These are phyloP conservation scores for Aurelia aurita DNA, from an alignment of 30 jellyfish, hydroid and myxozoan genomes.

Conservation along the genomic window DNA sequence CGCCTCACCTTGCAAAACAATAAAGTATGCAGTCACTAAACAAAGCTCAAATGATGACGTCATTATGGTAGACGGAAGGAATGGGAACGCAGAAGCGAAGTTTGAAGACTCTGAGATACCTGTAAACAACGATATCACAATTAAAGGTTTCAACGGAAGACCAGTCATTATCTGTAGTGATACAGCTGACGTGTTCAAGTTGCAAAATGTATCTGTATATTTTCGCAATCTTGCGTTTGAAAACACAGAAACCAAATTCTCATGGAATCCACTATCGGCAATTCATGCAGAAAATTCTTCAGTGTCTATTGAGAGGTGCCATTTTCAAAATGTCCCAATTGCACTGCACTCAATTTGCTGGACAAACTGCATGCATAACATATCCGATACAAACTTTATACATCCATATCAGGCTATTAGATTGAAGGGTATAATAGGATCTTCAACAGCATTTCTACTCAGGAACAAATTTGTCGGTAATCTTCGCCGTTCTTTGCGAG, in stretches of 20 bases:
- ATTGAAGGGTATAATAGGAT: neutral
- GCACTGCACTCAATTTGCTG: neutral
- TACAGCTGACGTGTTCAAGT: neutral
- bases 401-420: neutral
- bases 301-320: too few relatives aligned
- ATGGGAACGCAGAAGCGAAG: neutral
- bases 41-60: neutral
- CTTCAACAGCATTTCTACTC: neutral
- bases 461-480: too few relatives aligned
- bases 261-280: too few relatives aligned
- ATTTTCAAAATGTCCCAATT: too few relatives aligned
- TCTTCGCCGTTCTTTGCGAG: too few relatives aligned
- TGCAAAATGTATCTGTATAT: neutral
- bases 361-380: neutral
- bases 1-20: neutral
- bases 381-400: neutral
- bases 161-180: neutral
- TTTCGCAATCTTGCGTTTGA: neutral
- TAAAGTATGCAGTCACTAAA: neutral
- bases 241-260: neutral
- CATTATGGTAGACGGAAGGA: neutral
- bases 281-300: neutral
- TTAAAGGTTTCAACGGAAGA: neutral
- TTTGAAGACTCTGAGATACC: neutral
- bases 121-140: neutral